Percentiles rank a stretch among this genome's conserved stretches.
These are phyloP conservation scores for Microtus montanus DNA, from an alignment of 2,113 vertebrate genomes.

Conservation along the genomic window DNA sequence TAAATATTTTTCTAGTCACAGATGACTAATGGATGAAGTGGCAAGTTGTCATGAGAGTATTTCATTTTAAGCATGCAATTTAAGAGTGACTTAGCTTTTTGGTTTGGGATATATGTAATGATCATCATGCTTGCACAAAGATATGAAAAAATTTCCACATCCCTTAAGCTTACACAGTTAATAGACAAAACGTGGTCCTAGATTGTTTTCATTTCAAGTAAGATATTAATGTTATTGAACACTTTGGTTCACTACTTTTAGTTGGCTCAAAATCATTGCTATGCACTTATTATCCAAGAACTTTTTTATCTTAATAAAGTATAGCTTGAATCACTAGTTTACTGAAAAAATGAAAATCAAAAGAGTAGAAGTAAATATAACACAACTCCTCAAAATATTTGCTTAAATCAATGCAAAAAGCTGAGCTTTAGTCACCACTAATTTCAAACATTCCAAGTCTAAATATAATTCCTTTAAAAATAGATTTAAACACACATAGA, in stretches of 20 bases:
- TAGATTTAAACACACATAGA: background rate
- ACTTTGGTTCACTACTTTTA: background rate
- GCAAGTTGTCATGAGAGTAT: background rate
- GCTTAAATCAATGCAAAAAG: background rate
- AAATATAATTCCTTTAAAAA: conserved; percentile 23
- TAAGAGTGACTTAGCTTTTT: background rate
- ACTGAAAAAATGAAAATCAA: background rate
- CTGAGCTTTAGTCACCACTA: background rate
- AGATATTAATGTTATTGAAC: conserved; percentile 11
- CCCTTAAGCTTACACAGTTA: background rate
- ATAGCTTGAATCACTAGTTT: background rate
- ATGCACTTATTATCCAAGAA: background rate
- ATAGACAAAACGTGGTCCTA: background rate
- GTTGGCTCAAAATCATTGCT: conserved; percentile 19
- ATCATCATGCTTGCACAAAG: background rate
- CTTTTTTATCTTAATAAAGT: background rate
- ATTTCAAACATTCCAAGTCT: conserved; percentile 9
- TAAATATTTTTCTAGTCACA: background rate
- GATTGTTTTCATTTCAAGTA: background rate
- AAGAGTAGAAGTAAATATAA: background rate
- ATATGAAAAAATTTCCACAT: background rate
- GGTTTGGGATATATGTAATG: background rate
- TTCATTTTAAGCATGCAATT: background rate
- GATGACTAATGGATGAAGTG: background rate
- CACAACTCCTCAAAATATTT: background rate